Percentiles rank a stretch among this genome's conserved stretches.
These are phyloP conservation scores for Nymphalis io DNA, from an alignment of 1,140 invertebrate genomes.

Conservation along the genomic window DNA sequence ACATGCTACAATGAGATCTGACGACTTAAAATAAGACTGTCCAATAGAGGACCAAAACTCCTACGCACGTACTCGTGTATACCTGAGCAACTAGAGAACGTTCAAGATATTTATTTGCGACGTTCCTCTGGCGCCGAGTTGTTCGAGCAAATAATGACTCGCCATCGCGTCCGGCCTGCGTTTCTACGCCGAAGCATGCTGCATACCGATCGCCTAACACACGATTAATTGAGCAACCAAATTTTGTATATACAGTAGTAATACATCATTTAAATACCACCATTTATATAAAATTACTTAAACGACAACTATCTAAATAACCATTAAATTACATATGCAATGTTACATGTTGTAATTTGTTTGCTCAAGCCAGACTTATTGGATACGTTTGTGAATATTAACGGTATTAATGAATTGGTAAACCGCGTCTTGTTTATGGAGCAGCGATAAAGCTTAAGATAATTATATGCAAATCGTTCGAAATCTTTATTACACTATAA, in stretches of 20 bases:
- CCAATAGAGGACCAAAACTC: not conserved
- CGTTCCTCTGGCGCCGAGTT: slow-evolving; percentile 24
- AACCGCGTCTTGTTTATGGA: not conserved
- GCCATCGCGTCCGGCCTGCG: slow-evolving; percentile 8
- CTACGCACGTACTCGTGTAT: not conserved
- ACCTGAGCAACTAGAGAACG: slow-evolving; percentile 3
- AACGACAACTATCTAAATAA: not conserved
- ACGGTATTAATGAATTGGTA: slow-evolving; percentile 8
- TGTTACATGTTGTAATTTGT: slow-evolving; percentile 8
- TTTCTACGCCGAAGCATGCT: not conserved
- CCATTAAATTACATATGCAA: not conserved
- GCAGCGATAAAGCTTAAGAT: slow-evolving; percentile 2
- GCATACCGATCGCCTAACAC: slow-evolving; percentile 24
- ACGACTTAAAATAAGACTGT: too few relatives aligned
- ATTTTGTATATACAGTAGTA: not conserved
- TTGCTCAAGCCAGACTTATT: not conserved
- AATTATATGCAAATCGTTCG: slow-evolving; percentile 35
- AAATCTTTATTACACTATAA: slow-evolving; percentile 33
- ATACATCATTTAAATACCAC: slow-evolving; percentile 6
- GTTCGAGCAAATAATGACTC: slow-evolving; percentile 26
- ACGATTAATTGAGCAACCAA: slow-evolving; percentile 21
- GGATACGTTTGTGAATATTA: slow-evolving; percentile 4
- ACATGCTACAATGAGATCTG: too few relatives aligned
- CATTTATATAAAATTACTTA: not conserved
- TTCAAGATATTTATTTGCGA: slow-evolving; percentile 31